phyloP scores from a whole-genome alignment of 2,113 vertebrate genomes.

The Microcebus murinus region DNA sequence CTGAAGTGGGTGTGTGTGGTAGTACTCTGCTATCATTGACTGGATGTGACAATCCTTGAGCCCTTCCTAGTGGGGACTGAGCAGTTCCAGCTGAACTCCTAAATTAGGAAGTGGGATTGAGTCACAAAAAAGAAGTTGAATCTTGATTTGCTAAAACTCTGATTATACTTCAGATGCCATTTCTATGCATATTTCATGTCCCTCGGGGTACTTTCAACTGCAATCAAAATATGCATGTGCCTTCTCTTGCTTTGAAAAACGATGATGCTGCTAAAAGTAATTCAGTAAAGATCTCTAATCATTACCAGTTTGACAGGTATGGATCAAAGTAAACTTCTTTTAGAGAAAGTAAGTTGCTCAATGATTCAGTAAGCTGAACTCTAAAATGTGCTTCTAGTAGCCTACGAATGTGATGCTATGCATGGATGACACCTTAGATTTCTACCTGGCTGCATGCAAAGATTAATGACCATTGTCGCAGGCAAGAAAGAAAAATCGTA shows the following conservation, averaged over 20 bases:
- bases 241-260: conserved; percentile 60
- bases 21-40: background rate
- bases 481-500: conserved; percentile 81
- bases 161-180: background rate
- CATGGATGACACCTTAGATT: conserved; percentile 74
- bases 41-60: background rate
- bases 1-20: background rate
- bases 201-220: background rate
- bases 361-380: conserved; percentile 76
- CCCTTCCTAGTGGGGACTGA: background rate
- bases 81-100: background rate
- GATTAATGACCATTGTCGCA: conserved; percentile 79
- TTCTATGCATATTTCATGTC: background rate
- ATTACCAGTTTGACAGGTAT: conserved; percentile 44
- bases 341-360: conserved; percentile 48
- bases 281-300: conserved; percentile 52
- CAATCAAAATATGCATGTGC: background rate
- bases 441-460: conserved; percentile 81
- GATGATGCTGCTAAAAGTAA: conserved; percentile 18
- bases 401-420: conserved; percentile 70
- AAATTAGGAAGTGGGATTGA: background rate
- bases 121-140: background rate
- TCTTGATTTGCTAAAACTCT: background rate
- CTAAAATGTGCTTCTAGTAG: conserved; percentile 59
- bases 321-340: conserved; percentile 55